Evolutionary conservation across 2,797 vertebrate genomes (phyloP).

Genomic region (Ctenopoma multispine): DNA sequence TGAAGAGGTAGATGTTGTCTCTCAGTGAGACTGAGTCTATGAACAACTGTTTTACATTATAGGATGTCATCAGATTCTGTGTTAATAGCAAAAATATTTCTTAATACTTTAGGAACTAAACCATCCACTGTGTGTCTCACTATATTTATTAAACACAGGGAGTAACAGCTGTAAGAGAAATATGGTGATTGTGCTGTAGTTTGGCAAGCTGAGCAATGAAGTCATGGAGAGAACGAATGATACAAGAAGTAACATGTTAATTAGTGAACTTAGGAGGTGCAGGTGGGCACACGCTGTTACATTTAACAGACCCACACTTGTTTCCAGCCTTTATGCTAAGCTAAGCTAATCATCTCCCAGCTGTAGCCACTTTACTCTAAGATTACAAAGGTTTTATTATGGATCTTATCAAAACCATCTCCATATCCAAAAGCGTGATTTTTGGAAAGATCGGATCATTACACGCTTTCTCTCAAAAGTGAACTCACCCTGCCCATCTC

Average conservation of each 20-base stretch:
- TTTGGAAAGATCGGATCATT: conserved; percentile 4
- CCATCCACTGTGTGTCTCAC: neutral
- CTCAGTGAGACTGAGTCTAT: neutral
- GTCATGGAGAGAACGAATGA: neutral
- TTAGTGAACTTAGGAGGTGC: neutral
- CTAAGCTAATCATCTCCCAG: neutral
- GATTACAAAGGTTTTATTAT: conserved; percentile 10
- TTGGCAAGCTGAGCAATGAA: neutral
- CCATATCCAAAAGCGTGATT: neutral
- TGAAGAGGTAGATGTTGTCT: neutral
- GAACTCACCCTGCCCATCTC: conserved; percentile 27
- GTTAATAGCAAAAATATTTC: neutral
- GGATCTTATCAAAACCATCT: conserved; percentile 13
- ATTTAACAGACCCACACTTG: neutral
- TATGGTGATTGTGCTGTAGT: neutral
- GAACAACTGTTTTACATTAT: conserved; percentile 6
- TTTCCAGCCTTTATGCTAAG: conserved; percentile 11
- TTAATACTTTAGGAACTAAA: conserved; percentile 1
- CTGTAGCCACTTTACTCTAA: neutral
- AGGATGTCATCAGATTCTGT: conserved; percentile 1
- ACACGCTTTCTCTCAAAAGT: conserved; percentile 10
- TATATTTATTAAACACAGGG: conserved; percentile 5
- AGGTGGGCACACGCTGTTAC: neutral
- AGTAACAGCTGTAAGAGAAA: conserved; percentile 14
- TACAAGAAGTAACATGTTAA: neutral